Evolutionary conservation across 1,140 invertebrate species (phyloP).

Genomic region (Gryllus bimaculatus): DNA sequence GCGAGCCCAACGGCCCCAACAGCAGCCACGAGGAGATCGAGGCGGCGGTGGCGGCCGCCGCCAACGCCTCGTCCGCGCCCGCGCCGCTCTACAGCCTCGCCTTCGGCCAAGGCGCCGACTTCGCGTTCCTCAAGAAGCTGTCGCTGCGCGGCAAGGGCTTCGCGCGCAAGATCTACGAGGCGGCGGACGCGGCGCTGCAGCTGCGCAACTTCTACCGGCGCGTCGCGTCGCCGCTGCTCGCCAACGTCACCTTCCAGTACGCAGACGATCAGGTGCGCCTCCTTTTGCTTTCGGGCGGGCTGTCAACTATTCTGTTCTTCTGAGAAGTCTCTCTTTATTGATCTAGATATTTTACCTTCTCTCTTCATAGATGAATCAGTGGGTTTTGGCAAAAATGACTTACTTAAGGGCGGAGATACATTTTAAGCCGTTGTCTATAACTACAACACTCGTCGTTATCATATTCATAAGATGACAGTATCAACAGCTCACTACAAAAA

Average conservation of each 20-base stretch:
- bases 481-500: too few relatives aligned
- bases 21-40: constrained; percentile 25
- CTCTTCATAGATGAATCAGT: too few relatives aligned
- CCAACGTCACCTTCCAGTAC: constrained; percentile 57
- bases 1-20: constrained; percentile 48
- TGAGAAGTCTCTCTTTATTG: too few relatives aligned
- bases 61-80: not conserved
- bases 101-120: constrained; percentile 60
- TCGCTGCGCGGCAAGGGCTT: constrained; percentile 55
- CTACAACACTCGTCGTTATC: too few relatives aligned
- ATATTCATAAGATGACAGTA: too few relatives aligned
- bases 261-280: constrained; percentile 40
- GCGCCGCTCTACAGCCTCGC: constrained; percentile 51
- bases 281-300: too few relatives aligned
- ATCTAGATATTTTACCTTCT: too few relatives aligned
- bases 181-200: constrained; percentile 56
- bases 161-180: constrained; percentile 62
- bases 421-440: too few relatives aligned
- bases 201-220: constrained; percentile 60
- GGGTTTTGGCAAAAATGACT: too few relatives aligned
- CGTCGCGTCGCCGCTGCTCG: constrained; percentile 56
- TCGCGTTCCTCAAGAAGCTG: constrained; percentile 51
- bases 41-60: not conserved
- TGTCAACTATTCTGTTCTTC: too few relatives aligned
- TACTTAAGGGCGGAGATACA: too few relatives aligned